Evolutionary conservation across 2,888 invertebrate species (phyloP), one percentile per base, ranked within the genome.

Genomic region (Ennomos quercinarius): DNA sequence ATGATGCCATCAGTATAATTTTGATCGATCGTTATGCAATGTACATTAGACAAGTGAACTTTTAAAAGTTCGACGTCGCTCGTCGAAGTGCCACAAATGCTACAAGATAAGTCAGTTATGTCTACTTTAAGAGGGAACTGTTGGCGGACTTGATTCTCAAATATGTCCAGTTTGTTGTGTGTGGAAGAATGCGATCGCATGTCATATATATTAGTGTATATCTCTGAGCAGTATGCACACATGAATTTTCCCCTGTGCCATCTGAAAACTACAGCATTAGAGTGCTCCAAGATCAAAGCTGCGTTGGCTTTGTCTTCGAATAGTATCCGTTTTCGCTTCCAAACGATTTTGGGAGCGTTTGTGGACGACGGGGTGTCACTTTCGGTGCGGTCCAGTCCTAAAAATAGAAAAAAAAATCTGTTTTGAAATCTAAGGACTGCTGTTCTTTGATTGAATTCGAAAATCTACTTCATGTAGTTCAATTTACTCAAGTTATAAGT

Each of bases 211-310:
- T 77, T 78, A 0, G 71, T 51, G 49, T 67, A 83, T 43, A 71
- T 68, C 36, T 64, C 68, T 0, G 82, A 77, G 45, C 90, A 90
- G 57, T 81, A 84, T 0, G 83, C 83, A 51, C 89, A 89, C 77
- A 84, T 77, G 38, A 87, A 85, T 63, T 80, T 83, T 5, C 88
- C 89, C 9, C 82, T 78, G 40, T 79, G 73, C 74, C 79, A 84
- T 61, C 87, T 78, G 67, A 89, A 90, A 0, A 78, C 76, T 4
- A 86, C 81, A 1, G 84, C 86, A 58, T 88, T 89, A 0, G 87
- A 89, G 71, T 82, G 57, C 60, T 83, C 73, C 62, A 89, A 64
- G 46, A 89, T 78, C 40, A 79, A 63, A 51, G 83, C 82, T 10
- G 88, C 88, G 62, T 89, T 88, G 3, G 76, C 80, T 64, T 77